phyloP scores from a whole-genome alignment of 2,113 vertebrate species.

The Bothrops jararaca region DNA sequence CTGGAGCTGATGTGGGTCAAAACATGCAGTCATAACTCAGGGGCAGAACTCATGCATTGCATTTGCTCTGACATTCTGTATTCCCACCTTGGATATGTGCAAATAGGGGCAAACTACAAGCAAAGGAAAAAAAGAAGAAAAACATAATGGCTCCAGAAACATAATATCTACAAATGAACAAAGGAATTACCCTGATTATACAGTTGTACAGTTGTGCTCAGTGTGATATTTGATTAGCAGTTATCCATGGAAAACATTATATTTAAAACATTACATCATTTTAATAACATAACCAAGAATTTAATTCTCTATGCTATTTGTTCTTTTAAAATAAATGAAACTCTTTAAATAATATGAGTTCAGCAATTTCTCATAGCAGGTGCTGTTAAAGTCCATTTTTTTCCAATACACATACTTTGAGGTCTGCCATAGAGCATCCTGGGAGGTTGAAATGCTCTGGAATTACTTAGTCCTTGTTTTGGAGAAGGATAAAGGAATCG shows the following conservation, averaged over 20 bases:
- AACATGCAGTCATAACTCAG: too few species aligned
- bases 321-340: neutral
- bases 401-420: neutral
- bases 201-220: too few species aligned
- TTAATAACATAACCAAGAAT: neutral
- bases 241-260: neutral
- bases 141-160: too few species aligned
- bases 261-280: neutral
- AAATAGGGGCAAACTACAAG: too few species aligned
- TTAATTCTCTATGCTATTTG: neutral
- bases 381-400: neutral
- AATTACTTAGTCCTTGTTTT: neutral
- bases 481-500: neutral
- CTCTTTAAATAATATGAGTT: neutral
- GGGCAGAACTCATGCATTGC: too few species aligned
- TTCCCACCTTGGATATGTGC: too few species aligned
- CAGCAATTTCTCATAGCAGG: neutral
- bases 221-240: neutral
- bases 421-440: neutral
- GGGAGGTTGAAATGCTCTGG: neutral
- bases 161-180: too few species aligned
- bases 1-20: too few species aligned
- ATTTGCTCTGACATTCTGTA: too few species aligned
- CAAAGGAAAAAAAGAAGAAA: too few species aligned
- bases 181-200: too few species aligned